Percentiles rank a stretch among this genome's conserved stretches.
phyloP scores from a whole-genome alignment of 2,113 vertebrate genomes.

The Epinephelus cyanopodus region DNA sequence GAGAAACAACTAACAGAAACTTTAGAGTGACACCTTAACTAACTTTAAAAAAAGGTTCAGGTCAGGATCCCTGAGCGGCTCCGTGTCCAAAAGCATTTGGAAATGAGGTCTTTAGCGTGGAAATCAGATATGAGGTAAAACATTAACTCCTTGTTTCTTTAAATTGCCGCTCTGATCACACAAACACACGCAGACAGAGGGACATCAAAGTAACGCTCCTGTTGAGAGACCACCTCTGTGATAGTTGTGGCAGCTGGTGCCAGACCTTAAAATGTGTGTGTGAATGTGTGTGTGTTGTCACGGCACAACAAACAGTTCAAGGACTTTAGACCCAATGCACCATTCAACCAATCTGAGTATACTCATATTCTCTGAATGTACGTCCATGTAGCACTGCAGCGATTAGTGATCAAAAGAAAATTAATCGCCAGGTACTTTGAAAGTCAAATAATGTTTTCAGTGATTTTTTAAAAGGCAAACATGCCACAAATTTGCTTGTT shows the following conservation, averaged over 20 bases:
- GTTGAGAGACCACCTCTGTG: slow-evolving; percentile 72
- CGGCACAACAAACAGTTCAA: slow-evolving; percentile 45
- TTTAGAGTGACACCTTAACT: not conserved
- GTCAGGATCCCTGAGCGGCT: not conserved
- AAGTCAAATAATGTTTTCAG: not conserved
- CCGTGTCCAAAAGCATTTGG: not conserved
- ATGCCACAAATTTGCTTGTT: too few relatives aligned
- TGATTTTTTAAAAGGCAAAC: not conserved
- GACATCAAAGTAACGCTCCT: slow-evolving; percentile 57
- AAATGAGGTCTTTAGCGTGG: slow-evolving; percentile 10
- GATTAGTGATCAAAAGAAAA: not conserved
- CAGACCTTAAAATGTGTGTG: slow-evolving; percentile 33
- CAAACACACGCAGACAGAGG: not conserved
- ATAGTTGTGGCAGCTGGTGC: slow-evolving; percentile 69
- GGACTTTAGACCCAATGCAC: slow-evolving; percentile 27
- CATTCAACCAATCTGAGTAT: not conserved
- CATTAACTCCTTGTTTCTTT: slow-evolving; percentile 43
- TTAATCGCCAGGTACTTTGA: not conserved
- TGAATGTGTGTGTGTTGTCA: slow-evolving; percentile 33
- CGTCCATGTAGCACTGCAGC: not conserved
- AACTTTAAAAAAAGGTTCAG: not conserved
- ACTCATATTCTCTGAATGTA: not conserved
- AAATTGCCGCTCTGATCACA: not conserved
- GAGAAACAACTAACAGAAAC: slow-evolving; percentile 4
- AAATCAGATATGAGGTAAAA: slow-evolving; percentile 29